Base-by-base conservation (phyloP, 2,113 vertebrate genomes). In the Acrocephalus kingi region DNA sequence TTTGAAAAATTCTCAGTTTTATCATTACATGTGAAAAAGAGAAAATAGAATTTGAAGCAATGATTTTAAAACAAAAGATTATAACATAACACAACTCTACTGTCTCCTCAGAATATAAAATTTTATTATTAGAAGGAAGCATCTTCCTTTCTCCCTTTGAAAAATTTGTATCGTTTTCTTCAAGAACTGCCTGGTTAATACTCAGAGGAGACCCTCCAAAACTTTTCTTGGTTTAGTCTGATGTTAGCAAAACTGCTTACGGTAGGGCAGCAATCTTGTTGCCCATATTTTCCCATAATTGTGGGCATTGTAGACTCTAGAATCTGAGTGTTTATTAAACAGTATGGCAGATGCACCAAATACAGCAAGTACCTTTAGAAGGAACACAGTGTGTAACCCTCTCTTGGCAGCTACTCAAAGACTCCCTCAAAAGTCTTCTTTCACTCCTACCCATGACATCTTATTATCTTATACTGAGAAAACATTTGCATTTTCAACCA, bases 331-430 rank as follows among this genome's bases (percentile, higher is more conserved):
- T 54, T 89, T 58, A 31, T 84, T 69, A 78, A 69, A 71, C 31
- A 78, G 41, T 9, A 37, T 7, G 22, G 24, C 51, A 82, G 23
- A 21, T 64, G 46, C 31, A 63, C 23, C 10, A 66, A 69, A 74
- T 28, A 41, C 1, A 7, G 19, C 15, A 58, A 67, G 22, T 0
- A 0, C 14, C 21, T 69, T 7, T 56, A 21, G 59, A 84, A 48
- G 63, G 23, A 69, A 12, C 12, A 49, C 5, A 52, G 27, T 2
- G 0, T 43, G 13, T 48, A 66, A 52, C 12, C 72, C 28, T 33
- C 6, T 56, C 46, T 74, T 87, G 55, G 37, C 51, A 78, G n/a
- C 30, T 37, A 52, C 14, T 74, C 69, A 78, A 77, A 93, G 17
- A 23, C 49, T 74, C 23, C 30, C 51, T 74, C 24, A 54, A 30